Percentiles rank a stretch among this genome's conserved stretches.
Conservation (phyloP, 2,888 invertebrate genomes). For the Papilio protenor region DNA sequence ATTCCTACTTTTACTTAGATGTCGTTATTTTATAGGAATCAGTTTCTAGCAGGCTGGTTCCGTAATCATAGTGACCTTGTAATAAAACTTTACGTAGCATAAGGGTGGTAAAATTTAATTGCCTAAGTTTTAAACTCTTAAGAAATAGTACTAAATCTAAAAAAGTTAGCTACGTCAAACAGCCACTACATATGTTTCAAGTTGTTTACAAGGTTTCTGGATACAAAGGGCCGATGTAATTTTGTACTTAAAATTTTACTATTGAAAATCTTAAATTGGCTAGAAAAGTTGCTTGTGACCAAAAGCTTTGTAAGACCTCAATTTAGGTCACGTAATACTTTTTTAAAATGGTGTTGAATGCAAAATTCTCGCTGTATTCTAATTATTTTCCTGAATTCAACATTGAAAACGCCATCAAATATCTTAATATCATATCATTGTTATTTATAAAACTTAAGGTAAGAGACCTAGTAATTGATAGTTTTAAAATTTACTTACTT, state of each 20-base stretch:
- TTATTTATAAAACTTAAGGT: too few relatives aligned
- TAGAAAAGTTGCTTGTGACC: not conserved
- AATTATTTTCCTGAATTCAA: not conserved
- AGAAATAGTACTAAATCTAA: not conserved
- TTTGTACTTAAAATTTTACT: not conserved
- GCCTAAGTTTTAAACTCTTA: not conserved
- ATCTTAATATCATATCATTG: too few relatives aligned
- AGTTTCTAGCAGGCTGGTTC: not conserved
- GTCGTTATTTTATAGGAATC: constrained; percentile 6
- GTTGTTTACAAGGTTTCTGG: not conserved
- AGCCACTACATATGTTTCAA: not conserved
- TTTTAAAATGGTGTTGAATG: not conserved
- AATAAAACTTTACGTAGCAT: not conserved
- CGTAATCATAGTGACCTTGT: not conserved
- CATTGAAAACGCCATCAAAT: not conserved
- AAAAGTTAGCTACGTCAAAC: not conserved
- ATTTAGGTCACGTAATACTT: not conserved
- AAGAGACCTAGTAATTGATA: too few relatives aligned
- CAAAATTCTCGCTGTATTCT: not conserved
- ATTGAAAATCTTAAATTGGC: not conserved
- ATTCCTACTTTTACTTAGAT: not conserved
- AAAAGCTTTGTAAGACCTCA: not conserved
- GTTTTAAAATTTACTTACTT: too few relatives aligned
- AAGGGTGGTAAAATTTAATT: not conserved
- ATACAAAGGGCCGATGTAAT: not conserved